Conservation (phyloP, 92 coral and sea anemone genomes). For the Plumapathes pennacea region DNA sequence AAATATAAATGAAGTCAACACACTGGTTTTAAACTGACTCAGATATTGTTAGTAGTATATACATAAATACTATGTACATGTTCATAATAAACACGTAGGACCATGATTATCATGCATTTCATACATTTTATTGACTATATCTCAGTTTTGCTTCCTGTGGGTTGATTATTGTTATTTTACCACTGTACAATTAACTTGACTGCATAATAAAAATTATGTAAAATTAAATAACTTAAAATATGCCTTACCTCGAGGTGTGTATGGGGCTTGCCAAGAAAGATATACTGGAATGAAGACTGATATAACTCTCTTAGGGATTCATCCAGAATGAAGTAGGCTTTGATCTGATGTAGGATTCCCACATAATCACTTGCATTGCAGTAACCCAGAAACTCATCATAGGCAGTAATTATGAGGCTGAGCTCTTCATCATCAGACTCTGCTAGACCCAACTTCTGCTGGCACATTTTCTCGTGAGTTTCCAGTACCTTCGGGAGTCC, state of each 20-base stretch:
- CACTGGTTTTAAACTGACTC: too few relatives aligned
- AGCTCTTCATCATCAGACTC: background rate
- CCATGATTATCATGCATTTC: too few relatives aligned
- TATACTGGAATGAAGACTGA: constrained; percentile 37
- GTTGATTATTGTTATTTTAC: too few relatives aligned
- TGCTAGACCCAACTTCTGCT: constrained; percentile 40
- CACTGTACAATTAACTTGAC: too few relatives aligned
- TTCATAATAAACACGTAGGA: too few relatives aligned
- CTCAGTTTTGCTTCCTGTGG: too few relatives aligned
- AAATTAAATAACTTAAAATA: too few relatives aligned
- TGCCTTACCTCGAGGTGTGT: constrained; percentile 79
- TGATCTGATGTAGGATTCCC: constrained; percentile 54
- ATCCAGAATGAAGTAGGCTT: constrained; percentile 45
- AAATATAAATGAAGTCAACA: too few relatives aligned
- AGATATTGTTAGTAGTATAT: too few relatives aligned
- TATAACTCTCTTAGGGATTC: constrained; percentile 29
- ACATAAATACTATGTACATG: too few relatives aligned
- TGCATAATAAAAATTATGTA: too few relatives aligned
- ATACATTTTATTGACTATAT: too few relatives aligned
- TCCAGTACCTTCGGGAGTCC: constrained; percentile 47
- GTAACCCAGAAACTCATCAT: constrained; percentile 56
- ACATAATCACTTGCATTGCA: constrained; percentile 80
- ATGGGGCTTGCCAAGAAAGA: constrained; percentile 52
- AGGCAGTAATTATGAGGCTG: constrained; percentile 18
- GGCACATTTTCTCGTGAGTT: constrained; percentile 42